Evolutionary conservation across 2,113 vertebrate species (phyloP).

Genomic region (Tringa solitaria): DNA sequence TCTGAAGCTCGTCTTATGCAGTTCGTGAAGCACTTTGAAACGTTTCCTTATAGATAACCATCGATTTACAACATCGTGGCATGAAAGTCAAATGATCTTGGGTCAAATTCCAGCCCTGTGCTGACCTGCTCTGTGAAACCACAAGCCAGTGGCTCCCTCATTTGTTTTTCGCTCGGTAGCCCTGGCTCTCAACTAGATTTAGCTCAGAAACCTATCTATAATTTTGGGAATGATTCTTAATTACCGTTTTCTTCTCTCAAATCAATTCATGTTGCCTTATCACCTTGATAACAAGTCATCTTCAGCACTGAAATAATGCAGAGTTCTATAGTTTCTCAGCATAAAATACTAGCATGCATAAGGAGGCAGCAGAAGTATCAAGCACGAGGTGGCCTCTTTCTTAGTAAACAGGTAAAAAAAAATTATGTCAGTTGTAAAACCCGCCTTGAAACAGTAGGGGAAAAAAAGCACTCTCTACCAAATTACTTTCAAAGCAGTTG

Average conservation of each 20-base stretch:
- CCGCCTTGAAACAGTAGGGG: background rate
- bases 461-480: background rate
- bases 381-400: background rate
- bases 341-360: background rate
- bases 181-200: background rate
- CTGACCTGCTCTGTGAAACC: conserved; percentile 25
- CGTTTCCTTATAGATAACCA: background rate
- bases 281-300: background rate
- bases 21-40: background rate
- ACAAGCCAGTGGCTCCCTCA: background rate
- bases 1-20: background rate
- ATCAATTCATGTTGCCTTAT: background rate
- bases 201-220: background rate
- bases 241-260: background rate
- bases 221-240: background rate
- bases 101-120: conserved; percentile 9
- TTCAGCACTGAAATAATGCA: background rate
- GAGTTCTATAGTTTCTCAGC: background rate
- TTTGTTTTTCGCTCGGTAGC: background rate
- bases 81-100: background rate
- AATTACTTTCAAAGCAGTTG: background rate
- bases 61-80: background rate
- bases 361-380: background rate
- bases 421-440: background rate
- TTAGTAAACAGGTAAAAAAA: background rate